A percentile compares a stretch with the other conserved stretches of the same genome.
These are phyloP conservation scores for Nephila pilipes DNA, from an alignment of 1,140 invertebrate genomes.

Conservation along the genomic window DNA sequence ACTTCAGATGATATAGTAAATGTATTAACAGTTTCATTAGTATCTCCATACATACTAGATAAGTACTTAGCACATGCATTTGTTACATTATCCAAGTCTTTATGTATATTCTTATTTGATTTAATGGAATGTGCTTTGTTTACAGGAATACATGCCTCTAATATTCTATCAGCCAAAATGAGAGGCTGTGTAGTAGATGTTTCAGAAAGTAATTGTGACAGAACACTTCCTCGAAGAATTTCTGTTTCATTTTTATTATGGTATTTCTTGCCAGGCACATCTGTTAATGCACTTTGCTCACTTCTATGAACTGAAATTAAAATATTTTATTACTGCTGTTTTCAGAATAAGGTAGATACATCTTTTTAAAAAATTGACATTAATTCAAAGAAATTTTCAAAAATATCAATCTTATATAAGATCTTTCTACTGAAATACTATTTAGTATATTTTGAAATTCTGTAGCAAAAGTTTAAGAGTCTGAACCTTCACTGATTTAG, in stretches of 20 bases:
- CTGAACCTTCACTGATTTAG: no score
- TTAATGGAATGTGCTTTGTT: neutral
- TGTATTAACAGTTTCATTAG: neutral
- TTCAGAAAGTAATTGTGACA: slow-evolving; percentile 29
- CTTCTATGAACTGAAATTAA: neutral
- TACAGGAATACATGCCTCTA: neutral
- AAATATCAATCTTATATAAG: no score
- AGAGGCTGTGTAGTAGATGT: neutral
- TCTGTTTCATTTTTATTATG: slow-evolving; percentile 6
- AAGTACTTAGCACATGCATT: neutral
- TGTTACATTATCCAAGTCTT: neutral
- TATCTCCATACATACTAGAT: neutral
- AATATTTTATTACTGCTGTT: neutral
- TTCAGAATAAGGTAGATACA: no score
- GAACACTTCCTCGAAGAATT: slow-evolving; percentile 11
- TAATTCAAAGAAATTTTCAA: no score
- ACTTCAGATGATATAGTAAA: neutral
- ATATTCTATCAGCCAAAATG: slow-evolving; percentile 36
- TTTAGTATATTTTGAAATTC: no score
- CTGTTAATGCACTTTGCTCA: slow-evolving; percentile 26
- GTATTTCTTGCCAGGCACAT: neutral
- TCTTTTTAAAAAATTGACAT: no score
- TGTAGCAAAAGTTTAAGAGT: no score
- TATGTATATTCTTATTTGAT: neutral
- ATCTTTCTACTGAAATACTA: no score